Evolutionary conservation across 2,888 invertebrate genomes (phyloP).

Genomic region (Corbicula japonica): DNA sequence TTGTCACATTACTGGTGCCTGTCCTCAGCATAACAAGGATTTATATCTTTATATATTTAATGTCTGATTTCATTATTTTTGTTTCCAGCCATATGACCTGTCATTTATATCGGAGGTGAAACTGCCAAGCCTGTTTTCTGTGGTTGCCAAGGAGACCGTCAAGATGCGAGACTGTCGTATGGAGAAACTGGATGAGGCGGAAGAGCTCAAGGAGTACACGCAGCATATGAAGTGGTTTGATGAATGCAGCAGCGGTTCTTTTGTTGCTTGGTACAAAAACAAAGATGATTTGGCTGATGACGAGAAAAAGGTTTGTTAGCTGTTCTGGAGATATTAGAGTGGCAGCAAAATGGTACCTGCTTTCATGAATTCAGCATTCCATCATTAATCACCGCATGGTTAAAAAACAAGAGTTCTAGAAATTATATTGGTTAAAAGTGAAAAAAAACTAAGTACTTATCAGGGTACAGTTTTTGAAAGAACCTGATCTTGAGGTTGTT

Average conservation of each 20-base stretch:
- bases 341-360: too few relatives aligned
- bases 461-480: too few relatives aligned
- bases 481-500: too few relatives aligned
- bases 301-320: conserved; percentile 78
- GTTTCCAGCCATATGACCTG: conserved; percentile 83
- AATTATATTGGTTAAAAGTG: too few relatives aligned
- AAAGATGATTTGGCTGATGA: conserved; percentile 76
- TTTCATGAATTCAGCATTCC: too few relatives aligned
- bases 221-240: conserved; percentile 83
- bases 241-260: conserved; percentile 78
- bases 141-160: conserved; percentile 84
- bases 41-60: background rate
- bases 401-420: too few relatives aligned
- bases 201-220: conserved; percentile 82
- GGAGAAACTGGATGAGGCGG: conserved; percentile 77
- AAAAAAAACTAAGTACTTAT: too few relatives aligned
- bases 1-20: background rate
- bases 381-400: too few relatives aligned
- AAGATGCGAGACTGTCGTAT: conserved; percentile 82
- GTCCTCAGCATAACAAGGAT: background rate
- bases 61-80: background rate
- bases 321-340: background rate
- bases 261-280: conserved; percentile 78
- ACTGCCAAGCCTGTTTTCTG: conserved; percentile 81
- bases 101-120: conserved; percentile 82